These are phyloP conservation scores for Parauchenoglanis punctatus DNA, from an alignment of 2,797 vertebrate genomes.

Conservation along the genomic window DNA sequence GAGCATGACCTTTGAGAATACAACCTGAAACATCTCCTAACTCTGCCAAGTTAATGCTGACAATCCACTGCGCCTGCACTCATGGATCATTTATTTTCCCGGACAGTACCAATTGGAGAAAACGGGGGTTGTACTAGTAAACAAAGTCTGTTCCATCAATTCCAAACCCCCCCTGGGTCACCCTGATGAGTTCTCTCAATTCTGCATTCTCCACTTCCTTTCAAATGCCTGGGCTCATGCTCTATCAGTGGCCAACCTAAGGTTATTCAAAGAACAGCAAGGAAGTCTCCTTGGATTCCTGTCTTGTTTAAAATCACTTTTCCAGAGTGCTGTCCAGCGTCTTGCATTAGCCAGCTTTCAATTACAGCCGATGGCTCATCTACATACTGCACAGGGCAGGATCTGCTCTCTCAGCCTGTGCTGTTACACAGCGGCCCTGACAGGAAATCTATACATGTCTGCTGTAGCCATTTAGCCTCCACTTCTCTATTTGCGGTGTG, in stretches of 20 bases:
- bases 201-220: conserved; percentile 47
- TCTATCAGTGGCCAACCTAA: conserved; percentile 57
- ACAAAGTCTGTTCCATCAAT: conserved; percentile 66
- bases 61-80: conserved; percentile 70
- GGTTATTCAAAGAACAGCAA: conserved; percentile 52
- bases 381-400: conserved; percentile 69
- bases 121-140: conserved; percentile 54
- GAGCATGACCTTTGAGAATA: conserved; percentile 80
- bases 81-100: conserved; percentile 77
- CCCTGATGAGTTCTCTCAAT: conserved; percentile 58
- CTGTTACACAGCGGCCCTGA: conserved; percentile 72
- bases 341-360: conserved; percentile 62
- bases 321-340: conserved; percentile 50
- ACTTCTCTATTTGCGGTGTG: conserved; percentile 60
- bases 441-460: conserved; percentile 78
- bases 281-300: conserved; percentile 45
- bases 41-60: conserved; percentile 74
- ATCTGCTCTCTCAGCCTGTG: conserved; percentile 63
- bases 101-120: conserved; percentile 76
- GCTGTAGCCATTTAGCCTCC: conserved; percentile 71
- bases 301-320: conserved; percentile 52
- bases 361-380: conserved; percentile 69
- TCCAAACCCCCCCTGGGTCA: conserved; percentile 59
- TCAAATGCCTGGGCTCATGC: conserved; percentile 46
- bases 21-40: conserved; percentile 74